These are phyloP conservation scores for Melozone crissalis DNA, from an alignment of 2,113 vertebrate genomes.

Conservation along the genomic window DNA sequence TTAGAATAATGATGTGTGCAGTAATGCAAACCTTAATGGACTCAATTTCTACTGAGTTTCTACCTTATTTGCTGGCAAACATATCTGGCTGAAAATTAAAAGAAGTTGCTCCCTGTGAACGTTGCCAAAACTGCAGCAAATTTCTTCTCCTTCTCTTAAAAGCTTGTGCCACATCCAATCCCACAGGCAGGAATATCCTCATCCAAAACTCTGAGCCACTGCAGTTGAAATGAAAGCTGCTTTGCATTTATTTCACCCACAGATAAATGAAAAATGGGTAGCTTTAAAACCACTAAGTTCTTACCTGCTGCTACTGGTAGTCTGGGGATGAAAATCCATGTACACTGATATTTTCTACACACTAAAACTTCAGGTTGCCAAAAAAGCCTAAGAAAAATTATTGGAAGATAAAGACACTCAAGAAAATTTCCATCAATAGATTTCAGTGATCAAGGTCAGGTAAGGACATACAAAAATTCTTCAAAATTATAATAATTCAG, in stretches of 20 bases:
- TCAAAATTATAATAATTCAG: not conserved
- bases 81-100: not conserved
- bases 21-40: not conserved
- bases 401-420: not conserved
- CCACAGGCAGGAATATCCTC: not conserved
- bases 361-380: not conserved
- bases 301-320: not conserved
- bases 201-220: not conserved
- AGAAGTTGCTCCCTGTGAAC: not conserved
- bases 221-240: not conserved
- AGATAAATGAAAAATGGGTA: not conserved
- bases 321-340: not conserved
- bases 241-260: not conserved
- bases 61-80: not conserved
- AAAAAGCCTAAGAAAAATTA: not conserved
- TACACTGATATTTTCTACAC: not conserved
- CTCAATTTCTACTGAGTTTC: not conserved
- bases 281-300: not conserved
- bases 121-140: not conserved
- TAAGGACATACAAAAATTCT: not conserved
- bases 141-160: not conserved
- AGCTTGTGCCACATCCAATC: not conserved
- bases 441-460: not conserved
- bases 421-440: not conserved
- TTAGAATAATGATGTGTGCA: not conserved